These are phyloP conservation scores for Oriolus oriolus DNA, from an alignment of 2,113 vertebrate species.

Conservation along the genomic window DNA sequence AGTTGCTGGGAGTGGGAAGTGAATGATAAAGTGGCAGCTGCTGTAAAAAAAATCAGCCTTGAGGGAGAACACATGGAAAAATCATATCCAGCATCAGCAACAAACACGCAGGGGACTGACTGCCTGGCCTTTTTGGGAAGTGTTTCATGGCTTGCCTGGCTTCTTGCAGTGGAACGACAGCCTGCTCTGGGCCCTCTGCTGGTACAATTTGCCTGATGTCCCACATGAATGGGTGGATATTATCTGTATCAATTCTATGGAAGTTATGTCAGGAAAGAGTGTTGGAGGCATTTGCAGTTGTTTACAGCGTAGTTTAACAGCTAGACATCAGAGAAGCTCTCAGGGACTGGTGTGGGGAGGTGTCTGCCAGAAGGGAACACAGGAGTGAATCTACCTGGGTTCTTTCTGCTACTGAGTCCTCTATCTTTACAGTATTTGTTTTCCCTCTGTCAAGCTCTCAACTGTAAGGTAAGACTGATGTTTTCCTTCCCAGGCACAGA, in stretches of 20 bases:
- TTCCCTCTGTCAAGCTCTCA: neutral
- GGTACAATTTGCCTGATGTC: neutral
- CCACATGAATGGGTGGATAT: neutral
- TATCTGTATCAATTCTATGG: neutral
- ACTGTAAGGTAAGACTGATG: neutral
- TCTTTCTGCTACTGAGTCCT: neutral
- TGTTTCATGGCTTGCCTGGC: neutral
- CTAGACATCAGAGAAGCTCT: neutral
- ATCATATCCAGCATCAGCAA: neutral
- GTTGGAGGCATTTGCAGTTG: neutral
- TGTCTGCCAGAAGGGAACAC: neutral
- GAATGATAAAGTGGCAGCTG: neutral
- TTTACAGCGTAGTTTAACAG: neutral
- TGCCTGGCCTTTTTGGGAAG: neutral
- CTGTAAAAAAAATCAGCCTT: neutral
- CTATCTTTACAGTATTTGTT: neutral
- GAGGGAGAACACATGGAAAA: neutral
- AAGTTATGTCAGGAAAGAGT: neutral
- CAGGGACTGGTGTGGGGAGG: neutral
- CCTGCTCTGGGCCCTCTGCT: neutral
- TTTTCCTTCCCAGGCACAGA: neutral
- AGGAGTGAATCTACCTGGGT: neutral
- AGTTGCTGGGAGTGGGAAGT: neutral
- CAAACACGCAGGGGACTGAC: neutral
- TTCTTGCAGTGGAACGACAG: neutral